phyloP scores from a whole-genome alignment of 2,888 invertebrate genomes.

The Opisthograptis luteolata region DNA sequence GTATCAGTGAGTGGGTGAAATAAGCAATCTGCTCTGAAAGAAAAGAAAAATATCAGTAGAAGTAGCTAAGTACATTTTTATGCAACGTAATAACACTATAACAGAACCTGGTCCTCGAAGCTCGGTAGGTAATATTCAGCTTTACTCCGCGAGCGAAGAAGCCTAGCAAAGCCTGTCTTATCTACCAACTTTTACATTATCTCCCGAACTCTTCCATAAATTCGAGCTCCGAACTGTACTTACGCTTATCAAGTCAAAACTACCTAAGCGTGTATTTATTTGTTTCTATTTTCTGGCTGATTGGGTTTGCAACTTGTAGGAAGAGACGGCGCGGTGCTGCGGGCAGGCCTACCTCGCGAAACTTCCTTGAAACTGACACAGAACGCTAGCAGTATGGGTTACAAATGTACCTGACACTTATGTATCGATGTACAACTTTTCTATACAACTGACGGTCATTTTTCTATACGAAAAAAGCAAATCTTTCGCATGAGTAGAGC shows the following conservation, averaged over 20 bases:
- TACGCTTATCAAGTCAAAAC: constrained; percentile 80
- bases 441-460: no score
- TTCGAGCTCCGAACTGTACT: constrained; percentile 68
- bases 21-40: background rate
- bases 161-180: constrained; percentile 70
- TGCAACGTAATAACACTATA: constrained; percentile 50
- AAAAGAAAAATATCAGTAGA: background rate
- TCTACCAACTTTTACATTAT: constrained; percentile 79
- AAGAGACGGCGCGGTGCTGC: constrained; percentile 59
- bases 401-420: no score
- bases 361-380: constrained; percentile 51
- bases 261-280: constrained; percentile 79
- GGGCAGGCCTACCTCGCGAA: constrained; percentile 70
- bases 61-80: constrained; percentile 26
- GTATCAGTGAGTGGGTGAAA: no score
- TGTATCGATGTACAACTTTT: no score
- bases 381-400: constrained; percentile 9
- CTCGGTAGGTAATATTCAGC: constrained; percentile 61
- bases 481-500: no score
- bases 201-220: constrained; percentile 74
- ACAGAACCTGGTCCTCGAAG: constrained; percentile 51
- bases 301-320: constrained; percentile 70
- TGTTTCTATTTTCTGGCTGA: constrained; percentile 80
- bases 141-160: constrained; percentile 54
- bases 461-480: no score